Evolutionary conservation across 2,797 vertebrate species (phyloP).

Genomic region (Takifugu rubripes): DNA sequence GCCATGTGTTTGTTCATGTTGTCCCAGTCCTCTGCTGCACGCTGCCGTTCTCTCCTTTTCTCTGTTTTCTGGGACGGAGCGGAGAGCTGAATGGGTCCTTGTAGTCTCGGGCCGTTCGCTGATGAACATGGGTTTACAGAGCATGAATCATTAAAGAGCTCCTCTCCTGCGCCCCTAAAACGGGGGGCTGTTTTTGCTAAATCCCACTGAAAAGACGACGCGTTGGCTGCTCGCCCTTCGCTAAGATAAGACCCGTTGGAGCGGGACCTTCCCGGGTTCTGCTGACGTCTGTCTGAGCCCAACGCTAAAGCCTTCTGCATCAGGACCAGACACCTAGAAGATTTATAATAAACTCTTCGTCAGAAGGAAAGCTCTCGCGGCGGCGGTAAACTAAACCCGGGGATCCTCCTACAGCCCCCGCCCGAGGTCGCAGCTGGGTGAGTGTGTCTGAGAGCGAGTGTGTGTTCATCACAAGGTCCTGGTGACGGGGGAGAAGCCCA

Average conservation of each 20-base stretch:
- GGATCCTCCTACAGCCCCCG: slow-evolving; percentile 25
- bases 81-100: slow-evolving; percentile 9
- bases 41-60: slow-evolving; percentile 21
- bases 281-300: too few relatives aligned
- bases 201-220: slow-evolving; percentile 15
- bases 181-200: slow-evolving; percentile 9
- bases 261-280: too few relatives aligned
- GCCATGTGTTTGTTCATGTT: slow-evolving; percentile 65
- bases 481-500: slow-evolving; percentile 51
- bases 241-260: slow-evolving; percentile 11
- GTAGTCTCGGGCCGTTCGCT: not conserved
- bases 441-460: not conserved
- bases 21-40: slow-evolving; percentile 17
- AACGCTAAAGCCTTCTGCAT: not conserved
- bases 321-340: slow-evolving; percentile 17
- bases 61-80: slow-evolving; percentile 12
- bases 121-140: slow-evolving; percentile 11
- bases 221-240: slow-evolving; percentile 15
- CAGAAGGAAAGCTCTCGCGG: slow-evolving; percentile 27
- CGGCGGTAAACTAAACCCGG: slow-evolving; percentile 41
- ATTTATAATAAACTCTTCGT: slow-evolving; percentile 28
- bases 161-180: not conserved
- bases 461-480: slow-evolving; percentile 47
- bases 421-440: slow-evolving; percentile 47
- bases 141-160: slow-evolving; percentile 15